Base-by-base conservation (phyloP, 2,113 vertebrate genomes). In the Mesoclemmys tuberculata region DNA sequence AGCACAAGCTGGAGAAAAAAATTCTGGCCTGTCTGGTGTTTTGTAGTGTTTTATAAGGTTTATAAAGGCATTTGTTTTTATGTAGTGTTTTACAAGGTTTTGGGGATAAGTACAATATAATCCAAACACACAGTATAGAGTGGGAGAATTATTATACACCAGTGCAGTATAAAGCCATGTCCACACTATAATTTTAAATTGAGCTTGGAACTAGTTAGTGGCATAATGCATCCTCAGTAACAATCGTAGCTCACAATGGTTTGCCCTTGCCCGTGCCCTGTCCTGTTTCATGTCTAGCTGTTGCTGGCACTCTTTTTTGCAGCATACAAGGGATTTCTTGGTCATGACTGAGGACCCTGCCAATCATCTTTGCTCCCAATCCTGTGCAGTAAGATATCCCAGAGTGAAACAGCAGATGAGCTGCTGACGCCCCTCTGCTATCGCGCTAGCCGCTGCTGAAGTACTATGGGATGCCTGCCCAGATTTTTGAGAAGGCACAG, bases 171-270 rank as follows among this genome's bases (percentile, higher is more conserved):
- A 90, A 93, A 89, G 86, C n/a, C 71, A 87, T 90, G 56, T 6
- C 31, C 41, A 93, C 71, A 51, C 64, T 82, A 29, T 78, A 93
- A 90, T 89, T 93, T 86, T 41, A 52, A 88, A 41, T 12, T 82
- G 78, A 79, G 51, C 26, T 82, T 27, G 12, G 88, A 89, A 93
- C 64, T 55, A 84, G 64, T 13, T 16, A 41, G 6, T 68, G 82
- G 46, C 35, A 54, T 75, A 81, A 82, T 79, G 41, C 41, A 75
- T n/a, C 38, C 52, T 74, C 64, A 35, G 71, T 51, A 82, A n/a
- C 12, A 5, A 18, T 48, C 87, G 90, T 14, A 87, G 46, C 16
- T 92, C 54, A 68, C 24, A 89, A 88, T 87, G 31, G n/a, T 26
- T 74, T 74, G 3, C 55, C 12, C 54, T 44, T 51, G 64, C 14